Conservation (phyloP, 1,140 invertebrate genomes). For the Caenorhabditis latens region DNA sequence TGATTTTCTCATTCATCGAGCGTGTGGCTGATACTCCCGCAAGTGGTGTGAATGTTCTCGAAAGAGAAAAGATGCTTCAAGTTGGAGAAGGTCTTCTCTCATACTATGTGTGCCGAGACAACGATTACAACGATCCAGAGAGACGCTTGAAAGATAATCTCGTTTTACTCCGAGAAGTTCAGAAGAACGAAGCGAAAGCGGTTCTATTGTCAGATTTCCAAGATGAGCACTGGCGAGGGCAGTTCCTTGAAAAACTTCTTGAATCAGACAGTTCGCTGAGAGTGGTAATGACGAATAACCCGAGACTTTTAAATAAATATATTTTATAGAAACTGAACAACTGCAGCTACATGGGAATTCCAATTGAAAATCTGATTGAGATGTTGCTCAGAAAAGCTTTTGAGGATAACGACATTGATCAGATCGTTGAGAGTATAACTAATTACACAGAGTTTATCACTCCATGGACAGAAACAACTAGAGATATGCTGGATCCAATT, state of each 20-base stretch:
- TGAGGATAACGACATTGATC: background rate
- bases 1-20: conserved; percentile 35
- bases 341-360: conserved; percentile 31
- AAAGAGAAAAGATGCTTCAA: background rate
- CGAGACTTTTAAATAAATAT: background rate
- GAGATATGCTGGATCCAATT: conserved; percentile 36
- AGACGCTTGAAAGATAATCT: conserved; percentile 26
- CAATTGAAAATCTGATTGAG: background rate
- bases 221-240: background rate
- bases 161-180: conserved; percentile 22
- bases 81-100: conserved; percentile 17
- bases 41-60: background rate
- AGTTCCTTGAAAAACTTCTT: background rate
- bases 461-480: background rate
- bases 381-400: background rate
- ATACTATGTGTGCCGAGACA: conserved; percentile 17
- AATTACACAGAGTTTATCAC: background rate
- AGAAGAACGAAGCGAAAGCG: background rate
- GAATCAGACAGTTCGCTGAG: background rate
- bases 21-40: conserved; percentile 7
- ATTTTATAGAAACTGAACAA: conserved; percentile 33
- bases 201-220: conserved; percentile 37
- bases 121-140: conserved; percentile 27
- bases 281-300: background rate
- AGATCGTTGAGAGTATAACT: background rate